phyloP scores from a whole-genome alignment of 2,113 vertebrate genomes.

The cat (Felis catus) region DNA sequence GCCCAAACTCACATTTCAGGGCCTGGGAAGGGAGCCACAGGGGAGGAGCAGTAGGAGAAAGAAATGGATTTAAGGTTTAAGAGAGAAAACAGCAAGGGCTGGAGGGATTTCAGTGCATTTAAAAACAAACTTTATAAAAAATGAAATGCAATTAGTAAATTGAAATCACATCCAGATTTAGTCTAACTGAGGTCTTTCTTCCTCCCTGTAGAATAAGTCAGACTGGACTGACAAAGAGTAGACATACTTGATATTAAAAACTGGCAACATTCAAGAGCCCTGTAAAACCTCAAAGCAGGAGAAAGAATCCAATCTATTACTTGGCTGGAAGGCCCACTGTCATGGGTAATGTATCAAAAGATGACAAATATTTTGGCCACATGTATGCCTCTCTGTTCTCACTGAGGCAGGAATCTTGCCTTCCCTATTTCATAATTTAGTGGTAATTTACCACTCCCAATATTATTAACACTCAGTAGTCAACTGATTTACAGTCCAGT shows the following conservation, averaged over 20 bases:
- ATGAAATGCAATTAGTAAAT: slow-evolving; percentile 5
- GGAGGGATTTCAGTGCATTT: neutral
- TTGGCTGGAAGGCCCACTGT: neutral
- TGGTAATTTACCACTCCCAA: neutral
- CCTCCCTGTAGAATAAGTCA: neutral
- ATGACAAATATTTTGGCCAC: neutral
- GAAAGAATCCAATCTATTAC: neutral
- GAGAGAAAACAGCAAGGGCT: neutral
- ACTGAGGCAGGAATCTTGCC: neutral
- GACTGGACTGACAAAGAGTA: neutral
- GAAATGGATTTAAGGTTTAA: neutral
- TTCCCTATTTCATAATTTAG: neutral
- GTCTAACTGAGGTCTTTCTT: neutral
- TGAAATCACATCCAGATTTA: neutral
- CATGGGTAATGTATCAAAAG: neutral
- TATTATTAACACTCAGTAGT: neutral
- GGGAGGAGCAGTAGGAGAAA: neutral
- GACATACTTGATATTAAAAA: neutral
- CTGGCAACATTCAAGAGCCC: neutral
- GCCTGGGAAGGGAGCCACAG: neutral
- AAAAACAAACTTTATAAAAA: neutral
- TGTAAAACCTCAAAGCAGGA: neutral
- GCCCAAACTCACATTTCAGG: neutral
- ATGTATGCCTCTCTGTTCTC: neutral
- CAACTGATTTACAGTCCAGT: neutral